Evolutionary conservation across 2,888 invertebrate genomes (phyloP), one percentile per base, ranked within the genome.

Genomic region (Tenthredo amoena): DNA sequence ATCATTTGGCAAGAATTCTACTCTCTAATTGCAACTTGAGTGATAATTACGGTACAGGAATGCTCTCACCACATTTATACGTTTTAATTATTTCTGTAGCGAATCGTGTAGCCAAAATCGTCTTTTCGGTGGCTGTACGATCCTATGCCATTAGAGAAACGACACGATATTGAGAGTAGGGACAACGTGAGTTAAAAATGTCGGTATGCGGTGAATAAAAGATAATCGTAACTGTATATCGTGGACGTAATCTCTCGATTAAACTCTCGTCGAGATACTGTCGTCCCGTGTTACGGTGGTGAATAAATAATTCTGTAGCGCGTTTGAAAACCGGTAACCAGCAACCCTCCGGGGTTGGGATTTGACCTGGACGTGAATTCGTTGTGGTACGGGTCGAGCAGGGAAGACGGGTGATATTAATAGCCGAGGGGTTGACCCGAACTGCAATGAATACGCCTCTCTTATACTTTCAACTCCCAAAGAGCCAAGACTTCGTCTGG

Each of bases 351-450:
- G 18, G 81, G 58, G 40, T 31, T 40, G 37, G 62, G 81, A 40
- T 81, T 40, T 81, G 81, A 81, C 81, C 81, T 81, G 81, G 26
- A 81, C 62, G 58, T 47, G 34, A 40, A 81, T 62, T 81, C 81
- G 37, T 68, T 34, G 21, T 12, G 81, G 58, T 81, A 62, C 31
- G 21, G 62, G 58, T n/a, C 21, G 79, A n/a, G 79, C 9, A 34
- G 62, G 26, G 34, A 81, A 58, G 81, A 81, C 62, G 62, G 81
- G 37, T 21, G 81, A 81, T 81, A 81, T 81, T 81, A 81, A 81
- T 81, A 81, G 81, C 81, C 81, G 58, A 81, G 81, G 81, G 81
- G 81, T 81, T 81, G 81, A 81, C 81, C 81, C 81, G 62, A 81
- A 81, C 81, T 81, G 62, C 62, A 81, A 81, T 62, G 81, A 81